phyloP scores from a whole-genome alignment of 2,888 invertebrate species.

The Carabus problematicus region DNA sequence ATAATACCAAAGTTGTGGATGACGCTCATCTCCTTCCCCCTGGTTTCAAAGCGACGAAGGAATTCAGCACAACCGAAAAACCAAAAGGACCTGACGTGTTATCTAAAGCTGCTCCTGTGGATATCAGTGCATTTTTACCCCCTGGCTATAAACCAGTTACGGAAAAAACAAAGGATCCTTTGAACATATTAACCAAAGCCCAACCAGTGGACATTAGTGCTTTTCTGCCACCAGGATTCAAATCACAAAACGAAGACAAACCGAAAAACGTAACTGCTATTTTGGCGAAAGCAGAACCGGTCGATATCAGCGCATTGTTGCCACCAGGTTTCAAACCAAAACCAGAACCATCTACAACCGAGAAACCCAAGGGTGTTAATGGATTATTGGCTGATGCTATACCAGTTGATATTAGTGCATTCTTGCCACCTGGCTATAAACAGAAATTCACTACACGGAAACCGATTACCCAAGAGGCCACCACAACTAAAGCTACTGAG shows the following conservation, averaged over 20 bases:
- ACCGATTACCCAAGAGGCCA: constrained; percentile 49
- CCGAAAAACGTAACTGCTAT: constrained; percentile 56
- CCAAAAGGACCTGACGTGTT: constrained; percentile 52
- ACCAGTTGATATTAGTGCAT: constrained; percentile 64
- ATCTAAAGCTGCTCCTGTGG: constrained; percentile 54
- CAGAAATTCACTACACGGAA: constrained; percentile 46
- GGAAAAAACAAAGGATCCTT: constrained; percentile 39
- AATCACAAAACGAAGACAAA: constrained; percentile 48
- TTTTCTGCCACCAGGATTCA: constrained; percentile 60
- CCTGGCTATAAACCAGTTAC: constrained; percentile 63
- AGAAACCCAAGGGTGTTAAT: constrained; percentile 43
- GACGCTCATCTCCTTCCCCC: constrained; percentile 68
- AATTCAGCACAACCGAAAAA: constrained; percentile 54
- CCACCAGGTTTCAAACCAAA: constrained; percentile 70
- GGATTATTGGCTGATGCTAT: constrained; percentile 48
- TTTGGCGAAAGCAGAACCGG: constrained; percentile 62
- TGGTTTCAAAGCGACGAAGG: constrained; percentile 67
- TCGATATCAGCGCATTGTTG: constrained; percentile 67
- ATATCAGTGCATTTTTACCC: constrained; percentile 68
- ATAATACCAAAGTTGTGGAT: constrained; percentile 61
- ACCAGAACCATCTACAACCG: constrained; percentile 45
- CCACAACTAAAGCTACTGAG: constrained; percentile 36
- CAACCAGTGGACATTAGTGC: constrained; percentile 53
- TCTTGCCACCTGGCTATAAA: constrained; percentile 70
- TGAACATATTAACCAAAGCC: constrained; percentile 49